Evolutionary conservation across 2,797 vertebrate genomes (phyloP).

Genomic region (Poecilia picta): DNA sequence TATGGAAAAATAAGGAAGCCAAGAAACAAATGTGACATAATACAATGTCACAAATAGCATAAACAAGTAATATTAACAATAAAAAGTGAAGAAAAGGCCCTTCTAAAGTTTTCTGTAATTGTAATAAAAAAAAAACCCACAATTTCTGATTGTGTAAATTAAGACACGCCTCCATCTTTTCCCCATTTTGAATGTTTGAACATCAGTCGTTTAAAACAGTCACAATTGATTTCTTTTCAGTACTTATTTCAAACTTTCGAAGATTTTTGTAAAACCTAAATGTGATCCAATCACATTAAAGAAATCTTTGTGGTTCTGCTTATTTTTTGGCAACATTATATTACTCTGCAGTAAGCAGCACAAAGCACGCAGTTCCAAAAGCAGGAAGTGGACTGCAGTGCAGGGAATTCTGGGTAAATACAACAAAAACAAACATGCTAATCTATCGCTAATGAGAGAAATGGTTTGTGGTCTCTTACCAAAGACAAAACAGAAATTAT

Average conservation of each 20-base stretch:
- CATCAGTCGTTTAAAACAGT: not conserved
- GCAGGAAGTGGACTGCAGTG: too few species aligned
- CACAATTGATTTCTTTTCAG: too few species aligned
- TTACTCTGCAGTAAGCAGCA: not conserved
- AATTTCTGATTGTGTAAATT: not conserved
- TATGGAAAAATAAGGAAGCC: not conserved
- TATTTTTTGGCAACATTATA: not conserved
- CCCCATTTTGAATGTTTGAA: not conserved
- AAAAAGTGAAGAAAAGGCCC: not conserved
- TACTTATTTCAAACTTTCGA: not conserved
- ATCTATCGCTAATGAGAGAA: too few species aligned
- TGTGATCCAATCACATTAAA: not conserved
- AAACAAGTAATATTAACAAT: not conserved
- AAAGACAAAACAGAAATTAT: too few species aligned
- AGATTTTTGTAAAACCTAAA: not conserved
- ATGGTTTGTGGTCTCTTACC: too few species aligned
- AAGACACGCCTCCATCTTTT: not conserved
- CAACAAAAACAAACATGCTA: too few species aligned
- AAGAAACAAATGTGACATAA: not conserved
- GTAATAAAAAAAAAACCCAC: not conserved
- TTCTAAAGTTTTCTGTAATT: not conserved
- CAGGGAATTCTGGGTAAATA: too few species aligned
- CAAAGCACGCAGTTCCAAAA: too few species aligned
- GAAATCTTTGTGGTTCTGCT: not conserved
- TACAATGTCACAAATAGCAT: not conserved